Percentiles rank a stretch among this genome's conserved stretches.
Conservation (phyloP, 2,113 vertebrate species). For the Aythya baeri region DNA sequence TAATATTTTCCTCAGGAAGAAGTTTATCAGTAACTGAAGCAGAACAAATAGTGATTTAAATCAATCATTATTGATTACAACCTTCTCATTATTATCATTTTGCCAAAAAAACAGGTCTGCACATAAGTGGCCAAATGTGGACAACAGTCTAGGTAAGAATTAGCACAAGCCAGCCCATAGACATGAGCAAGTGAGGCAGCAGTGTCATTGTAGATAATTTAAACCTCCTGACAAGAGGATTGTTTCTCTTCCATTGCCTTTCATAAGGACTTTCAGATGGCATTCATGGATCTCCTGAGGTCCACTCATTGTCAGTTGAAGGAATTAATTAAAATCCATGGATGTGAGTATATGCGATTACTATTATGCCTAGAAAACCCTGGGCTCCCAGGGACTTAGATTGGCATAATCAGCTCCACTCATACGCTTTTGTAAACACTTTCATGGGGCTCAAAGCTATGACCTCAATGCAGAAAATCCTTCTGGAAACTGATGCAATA, state of each 20-base stretch:
- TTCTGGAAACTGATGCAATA: neutral
- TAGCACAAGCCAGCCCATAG: neutral
- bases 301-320: fast-evolving
- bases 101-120: neutral
- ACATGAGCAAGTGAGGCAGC: neutral
- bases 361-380: neutral
- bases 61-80: neutral
- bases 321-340: neutral
- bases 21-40: neutral
- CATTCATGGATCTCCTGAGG: neutral
- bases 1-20: neutral
- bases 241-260: neutral
- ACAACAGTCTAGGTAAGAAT: neutral
- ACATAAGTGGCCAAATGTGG: too few relatives aligned
- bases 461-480: neutral
- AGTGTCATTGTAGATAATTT: neutral
- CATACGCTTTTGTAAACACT: neutral
- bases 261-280: neutral
- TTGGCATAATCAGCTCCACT: neutral
- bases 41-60: neutral
- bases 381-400: neutral
- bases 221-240: neutral
- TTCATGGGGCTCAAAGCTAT: neutral
- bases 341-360: fast-evolving
- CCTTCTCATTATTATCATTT: neutral